phyloP scores from a whole-genome alignment of 2,888 invertebrate species.

The Athripsodes cinereus region DNA sequence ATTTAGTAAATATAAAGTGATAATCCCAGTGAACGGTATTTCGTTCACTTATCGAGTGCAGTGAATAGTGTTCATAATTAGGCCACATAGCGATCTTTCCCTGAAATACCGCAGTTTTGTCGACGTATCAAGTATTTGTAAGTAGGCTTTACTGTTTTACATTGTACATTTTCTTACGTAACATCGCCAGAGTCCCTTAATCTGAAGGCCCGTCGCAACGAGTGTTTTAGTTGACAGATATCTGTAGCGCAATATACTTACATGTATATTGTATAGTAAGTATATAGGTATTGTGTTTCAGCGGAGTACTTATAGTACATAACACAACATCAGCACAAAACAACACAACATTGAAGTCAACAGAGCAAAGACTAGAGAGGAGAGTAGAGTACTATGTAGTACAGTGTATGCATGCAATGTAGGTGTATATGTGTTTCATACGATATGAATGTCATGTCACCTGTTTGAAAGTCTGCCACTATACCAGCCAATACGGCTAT shows the following conservation, averaged over 20 bases:
- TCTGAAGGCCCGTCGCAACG: no score
- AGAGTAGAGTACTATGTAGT: background rate
- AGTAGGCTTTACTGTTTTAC: conserved; percentile 33
- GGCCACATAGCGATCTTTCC: conserved; percentile 57
- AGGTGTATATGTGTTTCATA: background rate
- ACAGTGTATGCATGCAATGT: background rate
- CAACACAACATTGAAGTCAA: background rate
- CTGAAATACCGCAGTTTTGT: conserved; percentile 56
- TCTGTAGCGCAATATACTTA: background rate
- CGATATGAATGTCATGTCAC: conserved; percentile 14
- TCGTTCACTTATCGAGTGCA: conserved; percentile 22
- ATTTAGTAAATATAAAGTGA: background rate
- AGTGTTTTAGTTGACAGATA: background rate
- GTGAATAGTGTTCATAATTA: conserved; percentile 38
- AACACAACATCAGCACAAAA: no score
- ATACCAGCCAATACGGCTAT: no score
- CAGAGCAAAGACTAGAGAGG: background rate
- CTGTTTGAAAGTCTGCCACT: conserved; percentile 24
- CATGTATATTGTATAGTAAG: no score
- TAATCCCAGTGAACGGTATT: conserved; percentile 18
- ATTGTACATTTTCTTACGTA: background rate
- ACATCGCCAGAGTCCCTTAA: no score
- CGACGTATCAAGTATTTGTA: conserved; percentile 52
- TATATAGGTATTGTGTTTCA: no score
- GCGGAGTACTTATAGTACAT: no score